Conservation (phyloP, 2,113 vertebrate genomes). For the Cyanistes caeruleus region DNA sequence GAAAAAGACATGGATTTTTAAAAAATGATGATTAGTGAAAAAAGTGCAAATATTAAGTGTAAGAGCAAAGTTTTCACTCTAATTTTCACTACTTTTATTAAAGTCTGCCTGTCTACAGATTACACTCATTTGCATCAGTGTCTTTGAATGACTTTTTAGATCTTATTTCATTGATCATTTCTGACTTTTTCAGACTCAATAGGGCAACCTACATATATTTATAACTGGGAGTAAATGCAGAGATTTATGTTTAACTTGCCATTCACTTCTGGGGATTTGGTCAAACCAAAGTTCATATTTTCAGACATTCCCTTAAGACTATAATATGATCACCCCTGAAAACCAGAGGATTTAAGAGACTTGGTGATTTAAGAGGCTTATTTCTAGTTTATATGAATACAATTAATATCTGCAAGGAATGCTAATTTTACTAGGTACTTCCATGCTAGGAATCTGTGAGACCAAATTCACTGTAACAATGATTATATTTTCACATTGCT, state of each 20-base stretch:
- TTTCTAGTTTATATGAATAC: not conserved
- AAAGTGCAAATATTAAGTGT: not conserved
- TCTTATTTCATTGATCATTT: not conserved
- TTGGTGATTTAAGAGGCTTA: not conserved
- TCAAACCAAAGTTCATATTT: not conserved
- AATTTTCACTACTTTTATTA: not conserved
- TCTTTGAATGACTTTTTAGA: not conserved
- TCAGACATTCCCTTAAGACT: not conserved
- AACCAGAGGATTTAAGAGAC: not conserved
- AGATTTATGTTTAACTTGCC: not conserved
- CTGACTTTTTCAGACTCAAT: not conserved
- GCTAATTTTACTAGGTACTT: not conserved
- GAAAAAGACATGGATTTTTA: not conserved
- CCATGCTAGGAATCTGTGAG: not conserved
- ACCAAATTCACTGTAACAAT: not conserved
- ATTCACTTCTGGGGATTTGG: not conserved
- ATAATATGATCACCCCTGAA: not conserved
- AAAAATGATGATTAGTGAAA: fast-evolving
- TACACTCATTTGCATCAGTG: not conserved
- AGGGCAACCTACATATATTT: not conserved
- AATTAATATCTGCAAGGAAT: not conserved
- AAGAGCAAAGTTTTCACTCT: not conserved
- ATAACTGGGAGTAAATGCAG: not conserved
- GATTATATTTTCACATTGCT: not conserved
- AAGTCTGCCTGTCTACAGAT: not conserved